Evolutionary conservation across 2,113 vertebrate genomes (phyloP).

Genomic region (Corythoichthys haematopterus): DNA sequence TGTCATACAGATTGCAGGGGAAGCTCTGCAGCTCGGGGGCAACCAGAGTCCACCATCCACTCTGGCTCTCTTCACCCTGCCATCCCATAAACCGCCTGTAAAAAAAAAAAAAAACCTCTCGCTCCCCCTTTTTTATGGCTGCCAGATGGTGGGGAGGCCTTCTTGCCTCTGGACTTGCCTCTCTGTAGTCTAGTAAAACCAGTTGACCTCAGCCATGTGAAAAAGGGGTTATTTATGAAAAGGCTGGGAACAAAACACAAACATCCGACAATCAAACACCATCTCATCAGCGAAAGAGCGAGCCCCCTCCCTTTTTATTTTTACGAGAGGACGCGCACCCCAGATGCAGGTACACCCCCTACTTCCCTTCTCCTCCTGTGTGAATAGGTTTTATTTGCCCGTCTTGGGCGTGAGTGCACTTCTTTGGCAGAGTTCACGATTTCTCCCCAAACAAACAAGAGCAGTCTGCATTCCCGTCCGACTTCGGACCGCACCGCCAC

Average conservation of each 20-base stretch:
- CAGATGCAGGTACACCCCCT: conserved; percentile 51
- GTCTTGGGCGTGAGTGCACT: conserved; percentile 63
- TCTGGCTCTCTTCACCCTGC: conserved; percentile 64
- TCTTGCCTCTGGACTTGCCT: conserved; percentile 74
- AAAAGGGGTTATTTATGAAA: conserved; percentile 70
- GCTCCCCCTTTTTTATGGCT: conserved; percentile 70
- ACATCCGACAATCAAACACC: conserved; percentile 64
- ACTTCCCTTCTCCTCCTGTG: conserved; percentile 23
- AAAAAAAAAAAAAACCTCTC: conserved; percentile 65
- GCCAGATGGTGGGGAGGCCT: conserved; percentile 73
- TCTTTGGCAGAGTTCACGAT: conserved; percentile 56
- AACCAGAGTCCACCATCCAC: conserved; percentile 71
- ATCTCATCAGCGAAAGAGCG: conserved; percentile 65
- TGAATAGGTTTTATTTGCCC: conserved; percentile 58
- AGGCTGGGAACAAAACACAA: conserved; percentile 68
- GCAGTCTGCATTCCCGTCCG: conserved; percentile 61
- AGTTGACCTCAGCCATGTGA: conserved; percentile 71
- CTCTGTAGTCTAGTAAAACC: conserved; percentile 73
- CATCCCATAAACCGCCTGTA: conserved; percentile 68
- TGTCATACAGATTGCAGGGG: conserved; percentile 65
- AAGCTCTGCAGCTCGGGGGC: conserved; percentile 68
- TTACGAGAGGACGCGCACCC: conserved; percentile 13
- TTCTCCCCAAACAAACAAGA: conserved; percentile 67
- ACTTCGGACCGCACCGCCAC: conserved; percentile 53
- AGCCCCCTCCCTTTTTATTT: not conserved